Base-by-base conservation (phyloP, 35 echinoderm and acorn worm species). In the Ophioderma brevispina region DNA sequence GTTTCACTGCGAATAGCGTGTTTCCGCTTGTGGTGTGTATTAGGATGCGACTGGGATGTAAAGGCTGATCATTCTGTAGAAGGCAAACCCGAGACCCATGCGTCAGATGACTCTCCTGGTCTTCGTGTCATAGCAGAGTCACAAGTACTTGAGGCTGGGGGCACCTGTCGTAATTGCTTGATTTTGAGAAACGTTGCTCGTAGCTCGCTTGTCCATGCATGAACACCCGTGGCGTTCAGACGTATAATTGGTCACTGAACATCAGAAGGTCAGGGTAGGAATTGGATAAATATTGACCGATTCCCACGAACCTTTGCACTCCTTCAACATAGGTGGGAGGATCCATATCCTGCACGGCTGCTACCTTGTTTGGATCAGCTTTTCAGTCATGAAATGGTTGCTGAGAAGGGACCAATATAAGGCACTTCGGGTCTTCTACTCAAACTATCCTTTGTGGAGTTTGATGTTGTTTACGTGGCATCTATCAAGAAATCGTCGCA, bases 1-100 rank as follows among this genome's bases (percentile, higher is more conserved):
- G 92, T 96, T 84, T 91, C 80, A 93, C 93, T 96, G 94, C 0
- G 94, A 92, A 78, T 96, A 96, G 36, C 87, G 55, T 0, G 56
- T 89, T 75, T 96, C 91, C 32, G 91, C 87, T 87, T 87, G 63
- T 36, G n/a, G n/a, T n/a, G n/a, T n/a, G n/a, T n/a, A n/a, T 93
- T 1, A 96, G 79, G 18, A 87, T 82, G 75, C 94, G 41, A 37
- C 91, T 90, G 0, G 81, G 46, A 36, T 96, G 93, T 1, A 87
- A 90, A 40, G 94, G 91, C 37, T 93, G 90, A 6, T 37, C 91
- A 34, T 86, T 37, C 39, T 92, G 90, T 38, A 92, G 70, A 25
- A 89, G 75, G 46, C 40, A 55, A 92, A 92, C 2, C 90, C 82
- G 1, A 96, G 77, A 28, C n/a, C 94, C 94, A 14, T 43, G n/a